Evolutionary conservation across 2,113 vertebrate species (phyloP).

Genomic region (Scalopus aquaticus): DNA sequence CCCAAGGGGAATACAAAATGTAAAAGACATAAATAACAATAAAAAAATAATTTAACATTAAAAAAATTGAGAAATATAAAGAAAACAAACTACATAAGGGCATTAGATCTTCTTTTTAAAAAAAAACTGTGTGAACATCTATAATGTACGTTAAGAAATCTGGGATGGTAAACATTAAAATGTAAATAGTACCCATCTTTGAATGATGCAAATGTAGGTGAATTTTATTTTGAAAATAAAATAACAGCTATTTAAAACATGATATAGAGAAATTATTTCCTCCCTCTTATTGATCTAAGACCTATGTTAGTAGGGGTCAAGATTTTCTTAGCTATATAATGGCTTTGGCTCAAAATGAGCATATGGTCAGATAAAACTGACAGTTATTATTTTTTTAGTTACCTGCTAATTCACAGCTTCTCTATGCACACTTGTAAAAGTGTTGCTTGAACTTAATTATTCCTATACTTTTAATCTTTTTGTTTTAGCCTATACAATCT

Average conservation of each 20-base stretch:
- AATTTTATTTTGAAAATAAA: slow-evolving; percentile 31
- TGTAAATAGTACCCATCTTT: slow-evolving; percentile 22
- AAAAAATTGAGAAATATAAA: background rate
- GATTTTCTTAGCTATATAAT: slow-evolving; percentile 13
- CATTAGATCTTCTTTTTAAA: slow-evolving; percentile 13
- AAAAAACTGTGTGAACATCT: slow-evolving; percentile 28
- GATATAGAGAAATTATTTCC: background rate
- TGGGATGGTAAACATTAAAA: background rate
- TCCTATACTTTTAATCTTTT: background rate
- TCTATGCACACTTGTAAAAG: background rate
- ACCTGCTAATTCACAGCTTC: background rate
- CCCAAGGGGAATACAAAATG: too few relatives aligned
- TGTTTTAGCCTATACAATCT: background rate
- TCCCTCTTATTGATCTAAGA: slow-evolving; percentile 27
- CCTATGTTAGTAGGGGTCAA: background rate
- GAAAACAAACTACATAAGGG: background rate
- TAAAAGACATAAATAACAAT: too few relatives aligned
- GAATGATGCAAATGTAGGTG: background rate
- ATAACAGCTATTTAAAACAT: slow-evolving; percentile 26
- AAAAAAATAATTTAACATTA: too few relatives aligned
- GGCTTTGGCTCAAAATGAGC: background rate
- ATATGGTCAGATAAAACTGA: slow-evolving; percentile 16
- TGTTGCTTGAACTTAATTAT: slow-evolving; percentile 14
- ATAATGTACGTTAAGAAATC: background rate
- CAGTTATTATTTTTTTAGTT: background rate